Evolutionary conservation across 2,113 vertebrate species (phyloP).

Genomic region (Cyanoderma ruficeps): DNA sequence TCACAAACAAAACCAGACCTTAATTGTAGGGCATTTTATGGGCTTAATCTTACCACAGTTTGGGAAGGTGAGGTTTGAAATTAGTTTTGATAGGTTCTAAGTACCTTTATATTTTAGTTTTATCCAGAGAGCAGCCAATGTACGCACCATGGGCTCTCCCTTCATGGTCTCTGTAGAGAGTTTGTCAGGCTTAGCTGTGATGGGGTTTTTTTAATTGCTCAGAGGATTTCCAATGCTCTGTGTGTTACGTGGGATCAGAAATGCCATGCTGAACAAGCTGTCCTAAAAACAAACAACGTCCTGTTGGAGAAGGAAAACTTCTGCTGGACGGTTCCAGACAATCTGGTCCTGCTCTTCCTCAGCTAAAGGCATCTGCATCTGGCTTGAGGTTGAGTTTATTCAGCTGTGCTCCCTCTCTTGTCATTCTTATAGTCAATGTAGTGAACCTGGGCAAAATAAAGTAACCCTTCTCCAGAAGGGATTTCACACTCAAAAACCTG

Average conservation of each 20-base stretch:
- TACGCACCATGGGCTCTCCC: background rate
- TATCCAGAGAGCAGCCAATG: background rate
- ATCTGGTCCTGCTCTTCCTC: background rate
- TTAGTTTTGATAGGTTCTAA: background rate
- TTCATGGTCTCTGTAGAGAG: background rate
- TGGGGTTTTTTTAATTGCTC: background rate
- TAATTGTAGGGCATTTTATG: background rate
- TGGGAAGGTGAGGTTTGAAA: background rate
- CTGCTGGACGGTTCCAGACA: background rate
- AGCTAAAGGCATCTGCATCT: background rate
- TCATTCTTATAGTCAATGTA: background rate
- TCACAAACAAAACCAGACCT: background rate
- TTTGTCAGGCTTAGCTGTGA: background rate
- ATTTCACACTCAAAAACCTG: background rate
- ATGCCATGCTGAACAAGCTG: background rate
- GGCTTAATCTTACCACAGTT: background rate
- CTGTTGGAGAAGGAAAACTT: background rate
- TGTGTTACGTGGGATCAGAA: background rate
- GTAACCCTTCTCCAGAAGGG: background rate
- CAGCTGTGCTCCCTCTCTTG: background rate
- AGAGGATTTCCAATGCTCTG: background rate
- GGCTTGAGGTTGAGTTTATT: background rate
- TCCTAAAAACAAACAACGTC: background rate
- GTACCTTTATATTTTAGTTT: background rate
- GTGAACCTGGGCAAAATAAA: background rate